phyloP scores from a whole-genome alignment of 2,888 invertebrate genomes.

The Parnassius mnemosyne region DNA sequence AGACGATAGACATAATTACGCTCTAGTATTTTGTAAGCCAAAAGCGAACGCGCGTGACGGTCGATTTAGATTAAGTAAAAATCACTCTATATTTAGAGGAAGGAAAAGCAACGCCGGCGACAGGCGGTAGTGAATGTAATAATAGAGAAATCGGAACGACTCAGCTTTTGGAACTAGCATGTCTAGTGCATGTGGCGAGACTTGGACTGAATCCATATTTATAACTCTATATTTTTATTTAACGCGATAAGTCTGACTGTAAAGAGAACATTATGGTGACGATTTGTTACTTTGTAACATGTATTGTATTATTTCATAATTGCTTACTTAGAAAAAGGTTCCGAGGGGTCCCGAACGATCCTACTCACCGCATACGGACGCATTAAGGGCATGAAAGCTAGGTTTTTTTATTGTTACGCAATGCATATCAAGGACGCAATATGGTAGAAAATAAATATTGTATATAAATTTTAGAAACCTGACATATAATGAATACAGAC shows the following conservation, averaged over 20 bases:
- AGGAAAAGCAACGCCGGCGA: conserved; percentile 28
- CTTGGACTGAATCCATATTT: conserved; percentile 70
- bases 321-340: conserved; percentile 69
- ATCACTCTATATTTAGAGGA: conserved; percentile 33
- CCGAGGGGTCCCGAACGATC: conserved; percentile 46
- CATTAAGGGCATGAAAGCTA: conserved; percentile 73
- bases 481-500: conserved; percentile 75
- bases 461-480: conserved; percentile 73
- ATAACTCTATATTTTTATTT: conserved; percentile 78
- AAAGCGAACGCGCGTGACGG: conserved; percentile 31
- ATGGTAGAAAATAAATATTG: conserved; percentile 81
- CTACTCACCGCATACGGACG: conserved; percentile 55
- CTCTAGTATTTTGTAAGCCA: conserved; percentile 34
- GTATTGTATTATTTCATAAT: conserved; percentile 70
- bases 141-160: conserved; percentile 33
- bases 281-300: conserved; percentile 69
- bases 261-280: conserved; percentile 66
- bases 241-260: conserved; percentile 79
- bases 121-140: conserved; percentile 32
- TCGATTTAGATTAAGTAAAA: conserved; percentile 37
- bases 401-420: conserved; percentile 80
- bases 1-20: conserved; percentile 33
- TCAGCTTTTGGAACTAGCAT: conserved; percentile 34
- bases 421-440: conserved; percentile 81
- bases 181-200: conserved; percentile 37